Evolutionary conservation across 2,888 invertebrate genomes (phyloP).

Genomic region (Plusia festucae): DNA sequence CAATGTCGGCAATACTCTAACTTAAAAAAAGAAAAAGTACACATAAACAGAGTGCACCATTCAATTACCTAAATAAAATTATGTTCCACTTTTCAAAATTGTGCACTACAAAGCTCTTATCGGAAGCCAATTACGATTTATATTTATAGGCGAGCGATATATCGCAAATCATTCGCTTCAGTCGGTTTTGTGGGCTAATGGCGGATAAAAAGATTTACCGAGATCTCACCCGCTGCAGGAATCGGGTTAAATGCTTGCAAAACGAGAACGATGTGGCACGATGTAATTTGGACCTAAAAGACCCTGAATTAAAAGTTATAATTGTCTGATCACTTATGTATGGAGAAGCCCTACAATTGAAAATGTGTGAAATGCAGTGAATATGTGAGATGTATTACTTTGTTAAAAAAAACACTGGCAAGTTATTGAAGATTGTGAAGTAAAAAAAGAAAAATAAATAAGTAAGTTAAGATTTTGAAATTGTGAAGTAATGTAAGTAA

Average conservation of each 20-base stretch:
- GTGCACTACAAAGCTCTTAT: not conserved
- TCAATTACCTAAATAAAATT: not conserved
- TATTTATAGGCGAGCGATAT: constrained; percentile 21
- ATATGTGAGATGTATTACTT: too few relatives aligned
- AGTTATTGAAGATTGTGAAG: too few relatives aligned
- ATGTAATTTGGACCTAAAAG: not conserved
- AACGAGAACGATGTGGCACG: not conserved
- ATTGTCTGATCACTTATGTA: too few relatives aligned
- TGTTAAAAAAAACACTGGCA: too few relatives aligned
- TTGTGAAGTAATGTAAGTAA: too few relatives aligned
- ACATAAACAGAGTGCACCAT: too few relatives aligned
- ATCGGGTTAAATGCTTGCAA: not conserved
- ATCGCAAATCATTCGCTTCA: constrained; percentile 25
- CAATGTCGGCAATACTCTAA: too few relatives aligned
- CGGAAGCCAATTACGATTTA: constrained; percentile 11
- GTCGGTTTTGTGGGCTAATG: constrained; percentile 17
- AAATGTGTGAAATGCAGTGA: not conserved
- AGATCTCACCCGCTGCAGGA: constrained; percentile 10
- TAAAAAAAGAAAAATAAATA: too few relatives aligned
- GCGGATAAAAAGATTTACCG: constrained; percentile 22
- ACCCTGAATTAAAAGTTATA: too few relatives aligned
- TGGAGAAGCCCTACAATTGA: too few relatives aligned
- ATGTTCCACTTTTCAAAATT: not conserved
- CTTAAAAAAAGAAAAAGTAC: too few relatives aligned
- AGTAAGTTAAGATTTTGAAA: too few relatives aligned